phyloP scores from a whole-genome alignment of 2,113 vertebrate genomes.

The Dolichallabes microphthalmus region DNA sequence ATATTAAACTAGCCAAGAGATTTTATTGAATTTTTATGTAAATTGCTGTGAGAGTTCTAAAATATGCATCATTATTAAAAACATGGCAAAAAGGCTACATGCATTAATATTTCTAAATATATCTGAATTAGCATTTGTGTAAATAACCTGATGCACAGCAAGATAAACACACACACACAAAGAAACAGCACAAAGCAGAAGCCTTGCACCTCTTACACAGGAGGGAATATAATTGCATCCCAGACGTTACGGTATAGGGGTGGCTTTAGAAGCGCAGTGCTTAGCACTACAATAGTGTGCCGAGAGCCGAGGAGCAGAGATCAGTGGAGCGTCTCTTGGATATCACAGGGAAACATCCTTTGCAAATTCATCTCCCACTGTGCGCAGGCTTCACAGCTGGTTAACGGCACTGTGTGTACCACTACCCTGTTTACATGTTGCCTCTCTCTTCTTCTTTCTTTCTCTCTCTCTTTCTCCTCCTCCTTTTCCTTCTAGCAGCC shows the following conservation, averaged over 20 bases:
- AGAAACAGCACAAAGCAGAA: constrained; percentile 5
- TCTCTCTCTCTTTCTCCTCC: constrained; percentile 41
- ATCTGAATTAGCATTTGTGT: neutral
- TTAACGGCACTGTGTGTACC: constrained; percentile 72
- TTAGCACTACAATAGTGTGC: constrained; percentile 73
- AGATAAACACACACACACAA: neutral
- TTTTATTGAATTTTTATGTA: neutral
- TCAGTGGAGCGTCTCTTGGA: constrained; percentile 68
- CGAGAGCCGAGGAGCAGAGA: constrained; percentile 70
- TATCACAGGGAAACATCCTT: constrained; percentile 76
- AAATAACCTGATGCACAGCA: neutral
- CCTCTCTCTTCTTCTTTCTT: constrained; percentile 37
- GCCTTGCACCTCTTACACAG: constrained; percentile 44
- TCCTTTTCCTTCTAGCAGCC: constrained; percentile 28
- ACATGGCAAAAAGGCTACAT: neutral
- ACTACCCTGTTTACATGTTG: constrained; percentile 70
- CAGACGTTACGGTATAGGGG: constrained; percentile 65
- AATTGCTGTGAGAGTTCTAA: neutral
- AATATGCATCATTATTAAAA: neutral
- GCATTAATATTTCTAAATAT: neutral
- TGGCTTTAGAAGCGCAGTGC: constrained; percentile 67
- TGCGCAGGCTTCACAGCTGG: constrained; percentile 75
- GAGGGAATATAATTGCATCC: constrained; percentile 65
- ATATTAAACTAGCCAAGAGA: neutral
- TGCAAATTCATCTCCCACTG: constrained; percentile 76